A percentile compares a stretch with the other conserved stretches of the same genome.
Conservation (phyloP, 2,888 invertebrate genomes). For the Suillia variegata region DNA sequence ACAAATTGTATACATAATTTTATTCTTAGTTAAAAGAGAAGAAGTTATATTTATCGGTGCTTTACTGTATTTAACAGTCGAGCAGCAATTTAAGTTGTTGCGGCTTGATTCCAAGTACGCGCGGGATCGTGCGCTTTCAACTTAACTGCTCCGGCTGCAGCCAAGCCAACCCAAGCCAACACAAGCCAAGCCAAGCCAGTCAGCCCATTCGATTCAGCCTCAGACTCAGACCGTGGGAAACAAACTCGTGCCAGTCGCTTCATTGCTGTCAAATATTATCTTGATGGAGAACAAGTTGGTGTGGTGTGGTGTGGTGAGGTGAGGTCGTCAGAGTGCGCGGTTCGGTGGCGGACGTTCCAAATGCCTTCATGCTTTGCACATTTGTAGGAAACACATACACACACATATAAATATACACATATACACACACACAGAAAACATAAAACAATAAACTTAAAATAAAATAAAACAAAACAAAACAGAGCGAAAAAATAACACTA, state of each 20-base stretch:
- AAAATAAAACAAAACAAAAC: constrained; percentile 14
- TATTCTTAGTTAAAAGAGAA: too few relatives aligned
- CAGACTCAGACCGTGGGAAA: constrained; percentile 59
- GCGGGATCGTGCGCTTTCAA: constrained; percentile 50
- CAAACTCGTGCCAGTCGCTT: constrained; percentile 62
- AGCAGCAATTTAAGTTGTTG: neutral
- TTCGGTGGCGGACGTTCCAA: constrained; percentile 27
- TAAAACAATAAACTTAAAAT: too few relatives aligned
- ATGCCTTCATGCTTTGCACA: constrained; percentile 20
- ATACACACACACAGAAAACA: too few relatives aligned
- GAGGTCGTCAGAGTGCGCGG: neutral
- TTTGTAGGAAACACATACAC: constrained; percentile 13
- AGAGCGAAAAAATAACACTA: constrained; percentile 1
- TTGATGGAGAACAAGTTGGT: constrained; percentile 40
- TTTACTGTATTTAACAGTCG: too few relatives aligned
- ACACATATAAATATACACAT: too few relatives aligned
- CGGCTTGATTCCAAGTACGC: constrained; percentile 32
- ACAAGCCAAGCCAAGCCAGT: too few relatives aligned
- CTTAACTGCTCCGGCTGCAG: constrained; percentile 46
- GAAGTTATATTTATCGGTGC: too few relatives aligned
- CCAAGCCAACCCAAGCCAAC: too few relatives aligned
- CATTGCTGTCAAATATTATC: constrained; percentile 60
- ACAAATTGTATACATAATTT: too few relatives aligned
- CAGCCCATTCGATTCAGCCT: neutral
- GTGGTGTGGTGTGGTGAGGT: too few relatives aligned